Percentiles rank a stretch among this genome's conserved stretches.
phyloP scores from a whole-genome alignment of 2,888 invertebrate genomes.

The Ophion costatus region DNA sequence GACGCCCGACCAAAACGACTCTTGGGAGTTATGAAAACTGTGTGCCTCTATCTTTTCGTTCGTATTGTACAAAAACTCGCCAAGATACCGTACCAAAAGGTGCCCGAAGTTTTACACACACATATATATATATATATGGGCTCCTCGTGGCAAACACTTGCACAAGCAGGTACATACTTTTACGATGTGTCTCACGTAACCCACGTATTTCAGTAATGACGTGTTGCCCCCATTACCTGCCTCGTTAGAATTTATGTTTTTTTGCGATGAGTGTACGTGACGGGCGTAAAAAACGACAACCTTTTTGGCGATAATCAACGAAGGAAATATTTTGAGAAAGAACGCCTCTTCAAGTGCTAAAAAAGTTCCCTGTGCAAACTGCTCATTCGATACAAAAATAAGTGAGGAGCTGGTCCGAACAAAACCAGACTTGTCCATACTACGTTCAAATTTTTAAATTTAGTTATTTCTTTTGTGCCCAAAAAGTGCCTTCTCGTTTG shows the following conservation, averaged over 20 bases:
- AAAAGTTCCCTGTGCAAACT: not conserved
- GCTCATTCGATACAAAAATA: not conserved
- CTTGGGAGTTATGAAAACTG: not conserved
- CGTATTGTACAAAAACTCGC: no score
- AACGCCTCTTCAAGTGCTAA: not conserved
- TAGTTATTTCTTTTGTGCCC: no score
- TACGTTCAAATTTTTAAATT: no score
- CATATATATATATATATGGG: not conserved
- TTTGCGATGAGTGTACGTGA: conserved; percentile 35
- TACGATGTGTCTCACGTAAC: conserved; percentile 42
- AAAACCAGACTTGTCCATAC: no score
- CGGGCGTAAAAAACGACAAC: conserved; percentile 11
- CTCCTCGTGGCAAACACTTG: not conserved
- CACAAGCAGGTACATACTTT: conserved; percentile 16
- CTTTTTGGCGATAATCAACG: not conserved
- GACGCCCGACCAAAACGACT: not conserved
- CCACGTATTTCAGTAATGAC: conserved; percentile 47
- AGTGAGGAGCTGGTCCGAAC: no score
- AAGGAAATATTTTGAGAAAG: not conserved
- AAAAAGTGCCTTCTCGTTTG: no score
- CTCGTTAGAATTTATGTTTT: conserved; percentile 54
- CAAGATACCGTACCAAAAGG: no score
- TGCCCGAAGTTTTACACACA: no score
- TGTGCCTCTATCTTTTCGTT: not conserved
- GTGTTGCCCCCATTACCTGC: conserved; percentile 30